phyloP scores from a whole-genome alignment of 1,140 invertebrate species.

The Drosophila murphyi region DNA sequence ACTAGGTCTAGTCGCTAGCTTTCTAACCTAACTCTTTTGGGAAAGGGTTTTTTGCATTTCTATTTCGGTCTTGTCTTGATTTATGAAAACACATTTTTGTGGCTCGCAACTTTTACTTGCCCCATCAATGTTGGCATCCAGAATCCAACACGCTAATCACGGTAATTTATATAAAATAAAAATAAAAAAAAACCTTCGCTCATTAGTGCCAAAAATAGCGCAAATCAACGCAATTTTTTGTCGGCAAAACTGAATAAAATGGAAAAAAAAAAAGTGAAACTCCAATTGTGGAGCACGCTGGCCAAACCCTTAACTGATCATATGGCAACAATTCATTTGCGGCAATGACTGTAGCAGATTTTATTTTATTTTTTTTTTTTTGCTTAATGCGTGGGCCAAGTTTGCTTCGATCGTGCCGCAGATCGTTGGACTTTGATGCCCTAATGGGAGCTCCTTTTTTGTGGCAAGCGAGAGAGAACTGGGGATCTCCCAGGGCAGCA shows the following conservation, averaged over 20 bases:
- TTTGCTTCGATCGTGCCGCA: slow-evolving; percentile 52
- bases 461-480: neutral
- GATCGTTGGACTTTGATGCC: slow-evolving; percentile 52
- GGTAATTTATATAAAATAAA: slow-evolving; percentile 63
- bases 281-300: slow-evolving; percentile 5
- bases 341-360: slow-evolving; percentile 58
- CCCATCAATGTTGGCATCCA: neutral
- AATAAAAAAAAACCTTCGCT: slow-evolving; percentile 8
- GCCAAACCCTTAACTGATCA: slow-evolving; percentile 11
- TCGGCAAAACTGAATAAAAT: slow-evolving; percentile 18
- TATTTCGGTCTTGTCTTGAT: slow-evolving; percentile 53
- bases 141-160: slow-evolving; percentile 55
- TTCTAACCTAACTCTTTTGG: slow-evolving; percentile 63
- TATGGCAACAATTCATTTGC: slow-evolving; percentile 53
- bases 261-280: slow-evolving; percentile 6
- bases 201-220: slow-evolving; percentile 18
- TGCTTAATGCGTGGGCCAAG: slow-evolving; percentile 30
- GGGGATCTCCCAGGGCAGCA: slow-evolving; percentile 9
- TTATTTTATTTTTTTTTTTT: no score
- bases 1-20: slow-evolving; percentile 43
- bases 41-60: slow-evolving; percentile 65
- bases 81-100: slow-evolving; percentile 52
- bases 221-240: slow-evolving; percentile 1
- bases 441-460: slow-evolving; percentile 4
- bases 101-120: slow-evolving; percentile 63